Percentiles rank a stretch among this genome's conserved stretches.
Conservation (phyloP, 2,888 invertebrate genomes). For the Odontomyia ornata region DNA sequence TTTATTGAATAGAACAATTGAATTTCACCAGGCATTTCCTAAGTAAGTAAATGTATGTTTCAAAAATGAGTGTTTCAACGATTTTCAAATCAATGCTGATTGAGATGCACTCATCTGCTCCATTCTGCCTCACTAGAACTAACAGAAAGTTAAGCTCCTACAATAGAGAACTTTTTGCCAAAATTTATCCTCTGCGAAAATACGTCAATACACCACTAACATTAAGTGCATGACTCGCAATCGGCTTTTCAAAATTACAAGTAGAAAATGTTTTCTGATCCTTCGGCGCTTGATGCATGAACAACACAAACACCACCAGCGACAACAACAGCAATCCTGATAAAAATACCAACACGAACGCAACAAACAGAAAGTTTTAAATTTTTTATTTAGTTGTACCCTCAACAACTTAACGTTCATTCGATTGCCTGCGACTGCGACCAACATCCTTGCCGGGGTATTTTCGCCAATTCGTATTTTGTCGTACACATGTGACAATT, state of each 20-base stretch:
- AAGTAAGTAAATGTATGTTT: too few species aligned
- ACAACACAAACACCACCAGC: background rate
- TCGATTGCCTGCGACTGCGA: background rate
- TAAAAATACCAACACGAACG: slow-evolving; percentile 4
- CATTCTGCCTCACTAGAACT: too few species aligned
- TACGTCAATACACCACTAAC: too few species aligned
- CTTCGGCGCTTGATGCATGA: slow-evolving; percentile 1
- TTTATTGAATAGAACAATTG: too few species aligned
- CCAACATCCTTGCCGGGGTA: background rate
- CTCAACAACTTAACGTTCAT: slow-evolving; percentile 37
- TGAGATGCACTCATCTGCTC: too few species aligned
- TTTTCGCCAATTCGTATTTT: slow-evolving; percentile 44
- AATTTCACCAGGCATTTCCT: too few species aligned
- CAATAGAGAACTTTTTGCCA: too few species aligned
- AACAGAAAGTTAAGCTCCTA: too few species aligned
- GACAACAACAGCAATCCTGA: slow-evolving; percentile 1
- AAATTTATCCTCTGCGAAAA: too few species aligned
- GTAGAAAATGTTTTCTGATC: slow-evolving; percentile 28
- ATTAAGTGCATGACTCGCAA: background rate
- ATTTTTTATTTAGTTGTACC: slow-evolving; percentile 35
- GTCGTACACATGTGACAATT: slow-evolving; percentile 61
- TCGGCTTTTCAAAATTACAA: slow-evolving; percentile 33
- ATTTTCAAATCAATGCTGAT: too few species aligned
- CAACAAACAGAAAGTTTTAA: slow-evolving; percentile 23
- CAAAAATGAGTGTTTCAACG: too few species aligned